Evolutionary conservation across 1,140 invertebrate genomes (phyloP), one percentile per base, ranked within the genome.

Genomic region (Halictus rubicundus): DNA sequence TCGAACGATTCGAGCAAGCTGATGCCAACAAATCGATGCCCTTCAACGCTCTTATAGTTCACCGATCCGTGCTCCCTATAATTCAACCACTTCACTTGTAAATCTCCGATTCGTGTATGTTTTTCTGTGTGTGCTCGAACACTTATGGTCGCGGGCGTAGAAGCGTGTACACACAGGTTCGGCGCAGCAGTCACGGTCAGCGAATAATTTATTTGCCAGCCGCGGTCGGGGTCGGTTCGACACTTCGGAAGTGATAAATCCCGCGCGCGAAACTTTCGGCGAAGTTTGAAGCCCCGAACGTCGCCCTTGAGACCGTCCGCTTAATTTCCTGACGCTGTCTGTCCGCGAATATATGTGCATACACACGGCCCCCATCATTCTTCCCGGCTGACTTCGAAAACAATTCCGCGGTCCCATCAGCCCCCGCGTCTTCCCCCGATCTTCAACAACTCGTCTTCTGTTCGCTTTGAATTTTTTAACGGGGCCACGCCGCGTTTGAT

Each of bases 241-340:
- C 81, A 80, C 76, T 82, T 80, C 42, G 71, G 71, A 82, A 83
- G 81, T 76, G 83, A 85, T 86, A 84, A 85, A 84, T 86, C 74
- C 60, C 12, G 60, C 68, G 60, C 70, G 69, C 57, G 78, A 86
- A 85, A 82, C 79, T 86, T 86, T 82, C 21, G 21, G 21, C 54
- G 54, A 57, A 57, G 54, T 57, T 57, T 57, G 54, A 65, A 78
- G 79, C 75, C 75, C 32, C 70, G 83, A 84, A 82, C 80, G 79
- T 81, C 74, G 75, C 83, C 83, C 79, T 84, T 76, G 83, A 85
- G 84, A 84, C 71, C 70, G 46, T 23, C 59, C 82, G 74, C 82
- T 85, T 84, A 85, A 84, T 85, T 85, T 85, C 79, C 75, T 64
- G 82, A 72, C 70, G 74, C 66, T 85, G 70, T 86, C 69, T 78